Base-by-base conservation (phyloP, 2,113 vertebrate genomes). In the Entelurus aequoreus region DNA sequence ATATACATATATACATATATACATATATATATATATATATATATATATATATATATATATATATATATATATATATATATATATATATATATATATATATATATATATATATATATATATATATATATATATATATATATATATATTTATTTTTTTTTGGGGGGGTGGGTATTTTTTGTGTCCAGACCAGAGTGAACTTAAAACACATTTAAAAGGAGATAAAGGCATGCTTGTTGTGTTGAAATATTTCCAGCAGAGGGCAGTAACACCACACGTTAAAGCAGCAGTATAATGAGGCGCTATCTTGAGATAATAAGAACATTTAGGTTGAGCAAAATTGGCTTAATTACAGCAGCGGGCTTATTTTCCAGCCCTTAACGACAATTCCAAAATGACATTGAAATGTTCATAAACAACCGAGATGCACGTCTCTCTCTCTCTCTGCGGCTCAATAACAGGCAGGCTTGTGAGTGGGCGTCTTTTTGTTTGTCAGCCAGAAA, bases 241-340 rank as follows among this genome's bases (percentile, higher is more conserved):
- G 5, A 42, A 1, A 4, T 69, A 21, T 42, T 8, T 56, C 81
- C 83, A 81, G 60, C 69, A 84, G 84, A 70, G 76, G 79, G 84
- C 79, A 83, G 74, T 73, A 65, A 58, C 36, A 76, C 44, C 54
- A 46, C 63, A 28, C 42, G 10, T 0, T 49, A 35, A 8, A 74
- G 15, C 5, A 1, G 2, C 0, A 40, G 48, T 60, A 14, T 8
- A 0, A 49, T 48, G 51, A 53, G 6, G 28, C 6, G n/a, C 36
- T 10, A 46, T 16, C 37, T 57, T 13, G 9, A 56, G n/a, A 57
- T 21, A 44, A 44, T 21, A 19, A 6, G 16, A 16, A 60, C 36
- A 60, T 61, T 47, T n/a, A 40, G 48, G 46, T 16, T 16, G 9
- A 21, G 36, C 16, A 42, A 14, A 47, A 50, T n/a, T 7, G 12